Base-by-base conservation (phyloP, 2,113 vertebrate species). In the Notechis scutatus region DNA sequence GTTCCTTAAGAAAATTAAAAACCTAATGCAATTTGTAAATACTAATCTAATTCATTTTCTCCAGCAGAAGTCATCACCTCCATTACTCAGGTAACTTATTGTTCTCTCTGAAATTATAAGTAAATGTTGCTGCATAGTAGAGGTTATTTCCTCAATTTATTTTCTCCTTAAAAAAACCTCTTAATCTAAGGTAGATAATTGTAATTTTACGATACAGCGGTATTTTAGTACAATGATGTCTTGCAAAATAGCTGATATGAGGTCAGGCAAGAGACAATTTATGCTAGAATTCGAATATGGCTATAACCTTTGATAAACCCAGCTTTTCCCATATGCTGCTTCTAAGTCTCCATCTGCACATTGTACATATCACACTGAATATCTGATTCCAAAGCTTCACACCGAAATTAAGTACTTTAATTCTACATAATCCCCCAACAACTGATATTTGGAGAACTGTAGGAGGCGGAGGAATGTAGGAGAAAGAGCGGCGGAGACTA, bases 61-160 rank as follows among this genome's bases (percentile, higher is more conserved):
- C 85, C 94, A 64, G 34, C 95, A 98, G 98, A 94, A 92, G 45
- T 85, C 93, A 92, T 93, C 95, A 64, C 94, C 96, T 92, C 88
- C 86, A 26, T 85, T 96, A 96, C 88, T 11, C 88, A 95, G 88
- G 97, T 97, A 97, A 96, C 23, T 24, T 47, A 47, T 23, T 92
- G 8, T 21, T 94, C 11, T 26, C 9, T 34, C 45, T 24, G 29
- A 54, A 81, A 52, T 42, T 42, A 39, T 42, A 81, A 42, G 6
- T 81, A 42, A 81, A 81, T 10, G 34, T 81, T 81, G 74, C 34
- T 81, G 3, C 15, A 81, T 81, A 39, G 7, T 39, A 42, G 18
- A 42, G 74, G 34, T 81, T 81, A 81, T 42, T 81, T 81, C 18
- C 20, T 7, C 18, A 81, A 21, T 42, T 81, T 81, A 9, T 42